These are phyloP conservation scores for Semaprochilodus insignis DNA, from an alignment of 2,797 vertebrate genomes.

Conservation along the genomic window DNA sequence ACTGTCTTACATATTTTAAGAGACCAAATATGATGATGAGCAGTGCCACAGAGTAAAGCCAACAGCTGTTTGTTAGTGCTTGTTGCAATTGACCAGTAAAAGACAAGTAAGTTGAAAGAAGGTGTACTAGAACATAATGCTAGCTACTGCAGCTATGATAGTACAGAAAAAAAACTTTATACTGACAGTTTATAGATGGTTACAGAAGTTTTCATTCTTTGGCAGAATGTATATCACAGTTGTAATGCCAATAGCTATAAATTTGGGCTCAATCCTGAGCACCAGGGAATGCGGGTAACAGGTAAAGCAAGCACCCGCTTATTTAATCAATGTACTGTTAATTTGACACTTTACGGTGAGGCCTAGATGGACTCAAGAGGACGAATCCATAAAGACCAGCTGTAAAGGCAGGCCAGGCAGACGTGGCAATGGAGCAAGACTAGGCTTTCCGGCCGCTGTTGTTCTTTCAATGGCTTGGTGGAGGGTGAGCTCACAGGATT, in stretches of 20 bases:
- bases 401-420: slow-evolving; percentile 26
- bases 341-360: not conserved
- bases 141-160: no score
- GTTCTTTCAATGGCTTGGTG: slow-evolving; percentile 69
- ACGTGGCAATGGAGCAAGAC: slow-evolving; percentile 27
- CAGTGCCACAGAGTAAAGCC: no score
- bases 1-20: no score
- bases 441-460: slow-evolving; percentile 62
- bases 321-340: not conserved
- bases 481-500: slow-evolving; percentile 65
- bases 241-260: not conserved
- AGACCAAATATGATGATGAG: no score
- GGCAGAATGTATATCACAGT: not conserved
- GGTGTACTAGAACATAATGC: no score
- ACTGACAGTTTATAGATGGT: no score
- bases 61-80: no score
- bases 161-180: no score
- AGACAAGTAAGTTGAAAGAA: no score
- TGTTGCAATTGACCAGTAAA: no score
- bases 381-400: slow-evolving; percentile 4
- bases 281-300: not conserved
- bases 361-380: not conserved
- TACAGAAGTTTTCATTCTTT: not conserved
- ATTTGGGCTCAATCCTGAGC: not conserved
- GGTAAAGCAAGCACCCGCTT: not conserved